Evolutionary conservation across 2,888 invertebrate genomes (phyloP).

Genomic region (Hymenopus coronatus): DNA sequence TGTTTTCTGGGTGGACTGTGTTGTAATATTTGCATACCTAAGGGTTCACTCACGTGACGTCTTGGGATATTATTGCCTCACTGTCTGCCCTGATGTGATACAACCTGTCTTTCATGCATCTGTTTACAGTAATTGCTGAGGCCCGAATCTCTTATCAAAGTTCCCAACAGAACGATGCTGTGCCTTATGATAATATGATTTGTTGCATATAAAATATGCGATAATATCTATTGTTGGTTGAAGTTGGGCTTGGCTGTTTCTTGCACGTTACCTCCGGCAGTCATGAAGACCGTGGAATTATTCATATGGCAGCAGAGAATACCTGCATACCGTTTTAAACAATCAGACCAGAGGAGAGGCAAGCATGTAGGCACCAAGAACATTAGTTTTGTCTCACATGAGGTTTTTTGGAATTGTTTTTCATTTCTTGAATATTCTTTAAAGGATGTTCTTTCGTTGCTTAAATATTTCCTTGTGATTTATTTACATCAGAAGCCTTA

Average conservation of each 20-base stretch:
- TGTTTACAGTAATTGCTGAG: not conserved
- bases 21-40: no score
- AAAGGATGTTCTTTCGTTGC: no score
- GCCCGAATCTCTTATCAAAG: not conserved
- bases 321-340: not conserved
- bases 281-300: not conserved
- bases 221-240: not conserved
- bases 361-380: not conserved
- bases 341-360: not conserved
- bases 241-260: not conserved
- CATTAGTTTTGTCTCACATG: not conserved
- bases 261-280: not conserved
- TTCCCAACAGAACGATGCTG: not conserved
- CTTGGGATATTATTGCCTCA: not conserved
- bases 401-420: not conserved
- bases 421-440: not conserved
- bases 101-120: not conserved
- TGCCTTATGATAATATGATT: not conserved
- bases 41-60: no score
- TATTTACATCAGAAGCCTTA: no score
- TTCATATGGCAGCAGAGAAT: not conserved
- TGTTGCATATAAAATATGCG: not conserved
- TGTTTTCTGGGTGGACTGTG: no score
- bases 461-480: no score
- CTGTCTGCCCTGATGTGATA: not conserved